A percentile compares a stretch with the other conserved stretches of the same genome.
Conservation (phyloP, 2,113 vertebrate genomes). For the Mellivora capensis region DNA sequence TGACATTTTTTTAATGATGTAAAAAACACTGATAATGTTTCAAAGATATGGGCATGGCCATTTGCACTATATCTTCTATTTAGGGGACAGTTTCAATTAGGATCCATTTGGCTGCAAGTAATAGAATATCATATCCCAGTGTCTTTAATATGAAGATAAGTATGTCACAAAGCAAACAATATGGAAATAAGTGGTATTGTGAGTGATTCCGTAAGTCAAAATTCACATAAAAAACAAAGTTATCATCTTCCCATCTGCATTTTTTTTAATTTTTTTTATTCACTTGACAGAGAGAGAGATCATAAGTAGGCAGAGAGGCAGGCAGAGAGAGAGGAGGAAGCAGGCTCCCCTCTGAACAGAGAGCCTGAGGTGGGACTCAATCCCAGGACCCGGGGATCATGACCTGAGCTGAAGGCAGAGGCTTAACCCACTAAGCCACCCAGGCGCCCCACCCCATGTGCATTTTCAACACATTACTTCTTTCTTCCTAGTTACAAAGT, state of each 20-base stretch:
- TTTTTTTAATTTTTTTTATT: not conserved
- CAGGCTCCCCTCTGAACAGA: no score
- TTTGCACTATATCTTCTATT: not conserved
- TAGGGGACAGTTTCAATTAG: not conserved
- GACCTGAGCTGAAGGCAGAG: no score
- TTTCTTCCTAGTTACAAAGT: not conserved
- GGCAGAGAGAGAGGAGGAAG: no score
- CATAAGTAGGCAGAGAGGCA: no score
- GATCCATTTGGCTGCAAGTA: not conserved
- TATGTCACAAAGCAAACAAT: not conserved
- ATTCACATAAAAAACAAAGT: not conserved
- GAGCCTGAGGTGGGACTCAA: no score
- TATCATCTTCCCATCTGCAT: not conserved
- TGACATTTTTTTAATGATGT: not conserved
- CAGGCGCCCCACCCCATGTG: not conserved
- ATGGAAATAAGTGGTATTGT: not conserved
- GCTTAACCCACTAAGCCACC: no score
- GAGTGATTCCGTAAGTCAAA: not conserved
- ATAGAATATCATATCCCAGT: not conserved
- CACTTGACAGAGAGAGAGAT: no score
- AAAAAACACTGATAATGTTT: not conserved
- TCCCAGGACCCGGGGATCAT: no score
- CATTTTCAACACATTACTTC: not conserved
- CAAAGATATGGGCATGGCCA: not conserved
- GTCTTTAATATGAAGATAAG: not conserved